Evolutionary conservation across 2,888 invertebrate genomes (phyloP), one percentile per base, ranked within the genome.

Genomic region (Kryphioiulus occultus): DNA sequence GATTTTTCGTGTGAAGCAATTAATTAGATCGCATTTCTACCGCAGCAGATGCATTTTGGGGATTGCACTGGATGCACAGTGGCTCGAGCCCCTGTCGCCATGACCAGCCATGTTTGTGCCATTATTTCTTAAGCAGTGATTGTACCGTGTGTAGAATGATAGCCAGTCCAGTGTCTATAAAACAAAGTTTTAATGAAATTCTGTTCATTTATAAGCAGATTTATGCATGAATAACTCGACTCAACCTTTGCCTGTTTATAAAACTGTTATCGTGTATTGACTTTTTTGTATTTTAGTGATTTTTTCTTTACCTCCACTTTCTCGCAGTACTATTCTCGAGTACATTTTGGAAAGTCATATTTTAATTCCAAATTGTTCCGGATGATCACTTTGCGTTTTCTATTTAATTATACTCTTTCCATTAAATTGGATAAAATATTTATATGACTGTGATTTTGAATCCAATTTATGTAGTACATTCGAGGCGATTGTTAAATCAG

Each of bases 81-180:
- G 78, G 78, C 78, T 78, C 78, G 78, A 78, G 78, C 78, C 78
- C 78, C 78, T 78, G 78, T 78, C 78, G 78, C 12, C 78, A 30
- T 78, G 78, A 78, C 78, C 78, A 78, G 78, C 78, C 78, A 78
- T 78, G 78, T 78, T 78, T 78, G 78, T 78, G 78, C 78, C 78
- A 78, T 78, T 78, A 78, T 78, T 78, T 78, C 78, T 78, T 78
- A 78, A 78, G 78, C 78, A 78, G 78, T 78, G 78, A 78, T 78
- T 78, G 78, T 78, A 78, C 78, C 78, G 78, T 78, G 78, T 78
- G 78, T 78, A 78, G 78, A 78, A 78, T 78, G 78, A 78, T 78
- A 78, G 78, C 78, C 78, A 78, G 78, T 78, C 78, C 78, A 78
- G 78, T 78, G 78, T 78, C 78, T 78, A 78, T 78, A 78, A 78